These are phyloP conservation scores for Gallinago jamesoni DNA, from an alignment of 2,113 vertebrate genomes.

Conservation along the genomic window DNA sequence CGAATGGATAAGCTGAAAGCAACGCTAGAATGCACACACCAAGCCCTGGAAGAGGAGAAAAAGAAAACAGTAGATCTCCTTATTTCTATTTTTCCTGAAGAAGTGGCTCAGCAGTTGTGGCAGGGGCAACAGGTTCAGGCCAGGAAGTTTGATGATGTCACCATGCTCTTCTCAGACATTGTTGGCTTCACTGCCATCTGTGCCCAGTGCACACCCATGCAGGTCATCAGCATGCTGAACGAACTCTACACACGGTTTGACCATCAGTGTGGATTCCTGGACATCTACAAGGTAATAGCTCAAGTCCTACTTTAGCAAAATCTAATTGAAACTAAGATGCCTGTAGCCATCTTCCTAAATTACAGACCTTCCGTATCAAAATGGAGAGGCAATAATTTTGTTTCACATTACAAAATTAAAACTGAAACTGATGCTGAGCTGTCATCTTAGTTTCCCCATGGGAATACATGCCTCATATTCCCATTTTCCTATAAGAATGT, in stretches of 20 bases:
- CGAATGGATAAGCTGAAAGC: constrained; percentile 98
- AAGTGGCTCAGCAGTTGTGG: constrained; percentile 96
- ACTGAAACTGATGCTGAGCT: background rate
- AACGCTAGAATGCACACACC: constrained; percentile 92
- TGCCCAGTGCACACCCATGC: constrained; percentile 97
- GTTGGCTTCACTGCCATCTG: constrained; percentile 98
- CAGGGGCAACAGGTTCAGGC: constrained; percentile 93
- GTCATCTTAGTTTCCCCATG: background rate
- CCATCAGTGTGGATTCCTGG: constrained; percentile 97
- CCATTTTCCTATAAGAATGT: background rate
- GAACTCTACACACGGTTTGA: constrained; percentile 97
- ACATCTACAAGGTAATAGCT: constrained; percentile 93
- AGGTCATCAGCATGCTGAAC: constrained; percentile 99
- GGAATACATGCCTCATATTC: background rate
- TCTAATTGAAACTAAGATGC: background rate
- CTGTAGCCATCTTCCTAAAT: background rate
- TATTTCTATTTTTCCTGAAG: constrained; percentile 96
- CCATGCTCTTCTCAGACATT: constrained; percentile 98
- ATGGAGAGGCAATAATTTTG: background rate
- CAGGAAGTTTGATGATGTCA: constrained; percentile 96
- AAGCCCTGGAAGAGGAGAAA: constrained; percentile 96
- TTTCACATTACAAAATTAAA: background rate
- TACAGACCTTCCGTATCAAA: background rate
- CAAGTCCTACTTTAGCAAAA: background rate
- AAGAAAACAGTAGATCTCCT: constrained; percentile 96